Evolutionary conservation across 2,113 vertebrate genomes (phyloP), one percentile per base, ranked within the genome.

Genomic region (Alligator mississippiensis): DNA sequence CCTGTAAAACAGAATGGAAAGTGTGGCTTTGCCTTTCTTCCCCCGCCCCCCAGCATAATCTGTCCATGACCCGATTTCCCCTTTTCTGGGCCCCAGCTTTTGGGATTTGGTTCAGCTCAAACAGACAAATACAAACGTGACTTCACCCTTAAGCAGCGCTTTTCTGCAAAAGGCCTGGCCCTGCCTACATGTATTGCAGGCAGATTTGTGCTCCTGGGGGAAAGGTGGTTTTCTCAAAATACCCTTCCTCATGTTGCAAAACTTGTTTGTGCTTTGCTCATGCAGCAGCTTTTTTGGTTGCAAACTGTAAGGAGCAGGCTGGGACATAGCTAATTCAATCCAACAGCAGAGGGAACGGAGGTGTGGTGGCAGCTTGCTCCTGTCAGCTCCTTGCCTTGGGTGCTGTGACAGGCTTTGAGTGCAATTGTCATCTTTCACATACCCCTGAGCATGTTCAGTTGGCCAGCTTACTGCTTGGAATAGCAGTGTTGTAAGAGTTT

Each of bases 181-280:
- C 89, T 60, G 1, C 77, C 70, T 28, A 2, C 0, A 0, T 34
- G 25, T 1, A 38, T 74, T 74, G 34, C 8, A 3, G 24, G 22
- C 7, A 21, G 55, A 15, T 79, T 16, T 3, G 5, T 25, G 47
- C 84, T n/a, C 9, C 87, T 34, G 75, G 55, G 30, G 84, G 34
- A 34, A 24, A 12, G 70, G 81, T 28, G 84, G 83, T 57, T 80
- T 6, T 0, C 0, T 4, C 3, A 22, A 77, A 14, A 74, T 19
- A 82, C 61, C n/a, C 34, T 14, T 0, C 25, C 78, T 25, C 80
- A 72, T 14, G 66, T 93, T 93, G 96, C 88, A 63, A 5, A 93
- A 97, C 93, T 18, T 8, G 91, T 93, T 88, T 76, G 57, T n/a
- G 88, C 89, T 94, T 18, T 90, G 93, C 16, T 0, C 14, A 64